Percentiles rank a stretch among this genome's conserved stretches.
Conservation (phyloP, 2,888 invertebrate species). For the Hypselothyrea guttata region DNA sequence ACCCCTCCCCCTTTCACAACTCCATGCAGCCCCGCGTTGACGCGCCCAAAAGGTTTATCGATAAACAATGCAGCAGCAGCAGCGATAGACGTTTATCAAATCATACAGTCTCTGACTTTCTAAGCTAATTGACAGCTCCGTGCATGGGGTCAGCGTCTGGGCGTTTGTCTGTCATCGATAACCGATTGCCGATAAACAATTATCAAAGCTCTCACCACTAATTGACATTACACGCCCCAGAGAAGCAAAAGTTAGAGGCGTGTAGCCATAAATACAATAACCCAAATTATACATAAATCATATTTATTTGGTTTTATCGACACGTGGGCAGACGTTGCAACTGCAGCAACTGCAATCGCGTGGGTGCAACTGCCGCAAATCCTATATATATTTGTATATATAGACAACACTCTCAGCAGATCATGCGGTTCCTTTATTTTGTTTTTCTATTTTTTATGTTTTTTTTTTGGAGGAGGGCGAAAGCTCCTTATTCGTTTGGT, state of each 20-base stretch:
- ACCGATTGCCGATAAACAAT: constrained; percentile 4
- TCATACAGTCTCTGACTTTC: not conserved
- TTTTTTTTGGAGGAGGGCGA: constrained; percentile 2
- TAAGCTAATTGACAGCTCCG: not conserved
- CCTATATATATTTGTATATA: no score
- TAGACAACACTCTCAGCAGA: no score
- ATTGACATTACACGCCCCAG: constrained; percentile 41
- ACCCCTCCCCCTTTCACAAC: no score
- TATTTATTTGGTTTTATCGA: constrained; percentile 57
- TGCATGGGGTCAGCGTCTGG: not conserved
- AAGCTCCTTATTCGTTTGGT: constrained; percentile 18
- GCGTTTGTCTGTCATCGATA: not conserved
- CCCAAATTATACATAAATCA: constrained; percentile 55
- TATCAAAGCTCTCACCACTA: constrained; percentile 19
- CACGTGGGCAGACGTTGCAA: constrained; percentile 9
- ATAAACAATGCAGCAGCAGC: constrained; percentile 14
- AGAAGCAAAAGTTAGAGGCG: constrained; percentile 2
- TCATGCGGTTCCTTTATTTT: not conserved
- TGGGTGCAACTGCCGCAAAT: constrained; percentile 23
- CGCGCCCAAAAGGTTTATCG: constrained; percentile 52
- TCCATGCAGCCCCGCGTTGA: no score
- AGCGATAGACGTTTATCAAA: constrained; percentile 5
- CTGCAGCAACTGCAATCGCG: constrained; percentile 31
- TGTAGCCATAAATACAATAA: constrained; percentile 31
- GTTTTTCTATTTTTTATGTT: not conserved